Base-by-base conservation (phyloP, 2,113 vertebrate genomes). In the Pongo pygmaeus region DNA sequence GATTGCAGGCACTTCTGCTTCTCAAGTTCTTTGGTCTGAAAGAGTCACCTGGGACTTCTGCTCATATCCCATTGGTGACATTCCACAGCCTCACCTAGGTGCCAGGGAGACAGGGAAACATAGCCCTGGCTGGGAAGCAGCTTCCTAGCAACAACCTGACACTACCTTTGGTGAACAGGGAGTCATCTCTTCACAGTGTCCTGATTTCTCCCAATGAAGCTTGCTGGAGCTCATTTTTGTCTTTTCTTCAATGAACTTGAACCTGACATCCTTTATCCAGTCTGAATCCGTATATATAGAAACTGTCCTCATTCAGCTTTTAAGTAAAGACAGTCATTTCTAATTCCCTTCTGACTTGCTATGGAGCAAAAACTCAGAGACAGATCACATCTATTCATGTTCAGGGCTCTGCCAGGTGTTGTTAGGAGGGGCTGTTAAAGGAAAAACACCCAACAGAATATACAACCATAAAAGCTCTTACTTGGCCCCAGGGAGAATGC, bases 391-490 rank as follows among this genome's bases (percentile, higher is more conserved):
- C 30, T 23, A 27, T 87, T 85, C 48, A 59, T 1, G 3, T 79
- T 23, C 8, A 27, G 43, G 61, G 2, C 40, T 48, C 18, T 69
- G n/a, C 22, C 40, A 81, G 92, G 85, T 88, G 18, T 46, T 48
- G 48, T 32, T 78, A 14, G 69, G 88, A 87, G 2, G 8, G 8
- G 50, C 35, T 18, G 2, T 88, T 93, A 72, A 75, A 95, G 46
- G 38, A 75, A 55, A 94, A 94, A 64, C 18, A 96, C 67, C 59
- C 92, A 78, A 69, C 17, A 27, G 27, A 3, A 35, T 43, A 0
- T 8, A 59, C 3, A 30, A 64, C 48, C 80, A 27, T 93, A 98
- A 97, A 97, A 95, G 72, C 10, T 94, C 46, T 81, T 38, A 32
- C 74, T 85, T 61, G 13, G 93, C 94, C 89, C 55, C 91, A 52